These are phyloP conservation scores for Pteronotus mesoamericanus DNA, from an alignment of 2,797 vertebrate species.

Conservation along the genomic window DNA sequence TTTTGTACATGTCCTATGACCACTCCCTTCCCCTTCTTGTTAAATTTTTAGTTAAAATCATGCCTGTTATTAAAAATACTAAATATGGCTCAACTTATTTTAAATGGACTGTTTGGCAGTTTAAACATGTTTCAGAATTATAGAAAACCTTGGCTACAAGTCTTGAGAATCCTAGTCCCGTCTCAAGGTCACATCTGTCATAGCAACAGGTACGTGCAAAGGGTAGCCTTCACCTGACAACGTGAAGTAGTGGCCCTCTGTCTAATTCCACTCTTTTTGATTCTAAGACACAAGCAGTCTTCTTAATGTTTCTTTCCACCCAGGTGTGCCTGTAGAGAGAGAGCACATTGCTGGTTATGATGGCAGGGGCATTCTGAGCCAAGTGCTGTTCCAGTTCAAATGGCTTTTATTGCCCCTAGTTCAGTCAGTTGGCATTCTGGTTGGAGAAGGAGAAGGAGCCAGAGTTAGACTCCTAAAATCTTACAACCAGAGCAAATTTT, in stretches of 20 bases:
- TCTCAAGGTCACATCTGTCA: background rate
- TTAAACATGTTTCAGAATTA: background rate
- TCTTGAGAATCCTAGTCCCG: background rate
- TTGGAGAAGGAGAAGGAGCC: slow-evolving; percentile 20
- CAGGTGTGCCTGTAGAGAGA: background rate
- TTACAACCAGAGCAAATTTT: slow-evolving; percentile 37
- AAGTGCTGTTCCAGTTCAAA: background rate
- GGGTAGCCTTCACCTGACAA: background rate
- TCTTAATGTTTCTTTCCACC: background rate
- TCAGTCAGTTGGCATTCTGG: background rate
- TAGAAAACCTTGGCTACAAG: background rate
- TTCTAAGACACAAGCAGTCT: background rate
- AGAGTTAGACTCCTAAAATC: slow-evolving; percentile 9
- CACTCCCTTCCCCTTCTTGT: background rate
- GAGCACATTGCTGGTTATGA: background rate
- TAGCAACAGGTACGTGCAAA: background rate
- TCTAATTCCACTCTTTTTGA: background rate
- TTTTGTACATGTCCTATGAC: background rate
- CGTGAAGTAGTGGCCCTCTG: background rate
- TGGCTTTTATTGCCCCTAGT: background rate
- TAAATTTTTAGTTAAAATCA: slow-evolving; percentile 5
- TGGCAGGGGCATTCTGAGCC: background rate
- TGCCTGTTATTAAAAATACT: background rate
- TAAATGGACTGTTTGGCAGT: background rate
- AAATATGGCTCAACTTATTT: background rate